Conservation (phyloP, 2,797 vertebrate species). For the Mallotus villosus region DNA sequence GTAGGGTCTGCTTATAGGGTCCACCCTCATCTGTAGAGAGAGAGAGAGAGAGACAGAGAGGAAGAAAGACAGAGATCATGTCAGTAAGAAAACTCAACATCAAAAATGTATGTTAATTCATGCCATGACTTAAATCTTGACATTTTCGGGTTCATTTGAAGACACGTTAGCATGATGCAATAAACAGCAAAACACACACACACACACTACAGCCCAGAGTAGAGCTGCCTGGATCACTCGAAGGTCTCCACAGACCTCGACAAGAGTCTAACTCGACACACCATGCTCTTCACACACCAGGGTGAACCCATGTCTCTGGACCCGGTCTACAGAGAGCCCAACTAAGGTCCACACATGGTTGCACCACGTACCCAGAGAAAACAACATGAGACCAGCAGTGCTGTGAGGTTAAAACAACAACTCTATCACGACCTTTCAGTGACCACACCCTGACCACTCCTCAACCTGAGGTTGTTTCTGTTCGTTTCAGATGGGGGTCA, state of each 20-base stretch:
- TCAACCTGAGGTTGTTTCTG: neutral
- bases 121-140: no score
- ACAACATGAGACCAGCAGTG: conserved; percentile 20
- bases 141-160: no score
- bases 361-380: conserved; percentile 5
- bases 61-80: conserved; percentile 2
- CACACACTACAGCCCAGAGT: neutral
- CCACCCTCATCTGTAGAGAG: conserved; percentile 69
- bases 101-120: no score
- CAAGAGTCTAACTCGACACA: neutral
- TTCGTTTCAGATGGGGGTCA: neutral
- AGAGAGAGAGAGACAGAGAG: neutral
- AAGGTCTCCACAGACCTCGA: no score
- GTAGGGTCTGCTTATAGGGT: conserved; percentile 79
- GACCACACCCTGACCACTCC: neutral
- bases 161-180: neutral
- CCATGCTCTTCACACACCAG: neutral
- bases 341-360: neutral
- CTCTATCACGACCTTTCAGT: neutral
- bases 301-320: no score
- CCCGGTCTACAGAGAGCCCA: no score
- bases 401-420: neutral
- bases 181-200: neutral
- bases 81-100: neutral
- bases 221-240: neutral